Percentiles rank a stretch among this genome's conserved stretches.
These are phyloP conservation scores for Tachysurus vachellii DNA, from an alignment of 2,113 vertebrate species.

Conservation along the genomic window DNA sequence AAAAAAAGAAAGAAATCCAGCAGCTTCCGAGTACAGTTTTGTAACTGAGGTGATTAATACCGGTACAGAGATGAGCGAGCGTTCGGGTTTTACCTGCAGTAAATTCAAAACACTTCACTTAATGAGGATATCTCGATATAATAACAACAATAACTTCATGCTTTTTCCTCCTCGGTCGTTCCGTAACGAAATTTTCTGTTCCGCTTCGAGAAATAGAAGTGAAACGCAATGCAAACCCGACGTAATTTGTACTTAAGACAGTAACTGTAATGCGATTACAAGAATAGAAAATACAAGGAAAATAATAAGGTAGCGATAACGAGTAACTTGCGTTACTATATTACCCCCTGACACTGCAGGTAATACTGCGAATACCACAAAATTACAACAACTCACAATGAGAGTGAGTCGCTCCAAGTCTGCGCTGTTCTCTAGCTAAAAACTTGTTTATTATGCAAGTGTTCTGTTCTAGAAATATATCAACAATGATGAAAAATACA, in stretches of 20 bases:
- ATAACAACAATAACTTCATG: neutral
- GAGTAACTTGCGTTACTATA: neutral
- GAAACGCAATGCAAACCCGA: neutral
- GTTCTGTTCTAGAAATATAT: neutral
- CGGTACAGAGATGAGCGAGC: neutral
- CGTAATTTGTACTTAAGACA: conserved; percentile 8
- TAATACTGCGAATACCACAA: neutral
- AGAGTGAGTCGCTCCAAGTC: neutral
- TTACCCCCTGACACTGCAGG: conserved; percentile 5
- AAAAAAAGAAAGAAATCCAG: neutral
- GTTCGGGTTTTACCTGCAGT: neutral
- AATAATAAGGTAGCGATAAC: neutral
- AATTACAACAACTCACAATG: neutral
- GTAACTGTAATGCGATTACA: neutral
- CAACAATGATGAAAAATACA: neutral
- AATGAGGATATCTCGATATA: conserved; percentile 7
- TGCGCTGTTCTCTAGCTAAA: neutral
- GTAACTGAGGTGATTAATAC: neutral
- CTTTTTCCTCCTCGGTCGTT: neutral
- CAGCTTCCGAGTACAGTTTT: neutral
- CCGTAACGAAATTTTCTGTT: neutral
- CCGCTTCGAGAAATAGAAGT: neutral
- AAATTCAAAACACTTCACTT: conserved; percentile 8
- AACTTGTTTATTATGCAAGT: neutral
- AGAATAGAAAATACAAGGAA: neutral